Percentiles rank a stretch among this genome's conserved stretches.
Conservation (phyloP, 2,113 vertebrate genomes). For the Mirounga angustirostris region DNA sequence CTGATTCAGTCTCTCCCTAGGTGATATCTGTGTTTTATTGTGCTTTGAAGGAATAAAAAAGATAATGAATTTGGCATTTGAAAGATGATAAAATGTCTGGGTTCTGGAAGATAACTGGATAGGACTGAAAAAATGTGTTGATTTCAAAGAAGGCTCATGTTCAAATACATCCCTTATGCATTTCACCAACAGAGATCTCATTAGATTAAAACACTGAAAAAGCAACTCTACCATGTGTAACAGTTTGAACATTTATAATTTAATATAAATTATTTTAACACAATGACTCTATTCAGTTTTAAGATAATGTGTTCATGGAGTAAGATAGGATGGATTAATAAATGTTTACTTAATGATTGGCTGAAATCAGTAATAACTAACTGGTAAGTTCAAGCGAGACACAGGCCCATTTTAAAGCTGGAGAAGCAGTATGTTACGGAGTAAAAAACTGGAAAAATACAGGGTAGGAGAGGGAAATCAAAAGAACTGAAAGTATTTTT, state of each 20-base stretch:
- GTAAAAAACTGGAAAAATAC: neutral
- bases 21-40: neutral
- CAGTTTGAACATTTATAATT: neutral
- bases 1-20: neutral
- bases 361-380: neutral
- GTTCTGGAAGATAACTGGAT: neutral
- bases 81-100: neutral
- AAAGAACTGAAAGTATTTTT: neutral
- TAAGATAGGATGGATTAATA: neutral
- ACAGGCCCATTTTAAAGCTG: neutral
- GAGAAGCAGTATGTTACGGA: rapidly evolving
- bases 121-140: neutral
- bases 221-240: neutral
- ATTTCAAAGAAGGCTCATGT: neutral
- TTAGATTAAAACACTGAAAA: neutral
- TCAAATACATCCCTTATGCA: neutral
- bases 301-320: neutral
- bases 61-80: neutral
- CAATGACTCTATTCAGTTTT: neutral
- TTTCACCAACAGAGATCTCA: neutral
- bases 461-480: neutral
- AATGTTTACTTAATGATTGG: neutral
- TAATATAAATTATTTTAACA: neutral
- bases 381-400: neutral
- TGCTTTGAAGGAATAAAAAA: neutral